Conservation (phyloP, 1,140 invertebrate genomes). For the Latrodectus geometricus region DNA sequence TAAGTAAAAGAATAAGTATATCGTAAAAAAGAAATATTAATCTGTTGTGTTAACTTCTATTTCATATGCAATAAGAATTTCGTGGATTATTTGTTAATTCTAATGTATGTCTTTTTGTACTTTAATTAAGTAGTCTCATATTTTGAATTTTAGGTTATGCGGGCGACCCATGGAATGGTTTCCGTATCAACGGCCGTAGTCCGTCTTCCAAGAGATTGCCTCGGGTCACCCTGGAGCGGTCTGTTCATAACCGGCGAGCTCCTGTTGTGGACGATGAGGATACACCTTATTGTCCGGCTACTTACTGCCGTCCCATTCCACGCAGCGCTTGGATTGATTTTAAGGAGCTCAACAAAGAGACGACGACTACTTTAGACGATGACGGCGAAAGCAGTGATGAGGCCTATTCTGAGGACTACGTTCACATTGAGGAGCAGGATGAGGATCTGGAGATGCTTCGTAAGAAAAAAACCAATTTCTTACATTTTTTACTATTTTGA, state of each 20-base stretch:
- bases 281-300: constrained; percentile 53
- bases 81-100: neutral
- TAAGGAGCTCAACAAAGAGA: constrained; percentile 15
- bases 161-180: constrained; percentile 37
- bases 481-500: too few relatives aligned
- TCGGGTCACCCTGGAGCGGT: constrained; percentile 32
- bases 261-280: constrained; percentile 43
- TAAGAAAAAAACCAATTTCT: neutral
- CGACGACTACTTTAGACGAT: neutral
- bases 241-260: neutral
- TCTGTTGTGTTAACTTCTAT: too few relatives aligned
- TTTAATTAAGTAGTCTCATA: neutral
- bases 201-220: constrained; percentile 34
- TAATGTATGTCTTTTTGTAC: neutral
- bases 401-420: constrained; percentile 59
- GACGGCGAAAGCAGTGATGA: constrained; percentile 53
- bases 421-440: constrained; percentile 47
- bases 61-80: too few relatives aligned
- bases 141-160: constrained; percentile 5
- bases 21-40: too few relatives aligned
- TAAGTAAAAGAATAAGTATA: too few relatives aligned
- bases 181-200: constrained; percentile 34
- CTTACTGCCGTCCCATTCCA: constrained; percentile 53
- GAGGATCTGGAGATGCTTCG: constrained; percentile 29
- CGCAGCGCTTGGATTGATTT: constrained; percentile 59